Base-by-base conservation (phyloP, 2,797 vertebrate genomes). In the Darevskia nairensis region DNA sequence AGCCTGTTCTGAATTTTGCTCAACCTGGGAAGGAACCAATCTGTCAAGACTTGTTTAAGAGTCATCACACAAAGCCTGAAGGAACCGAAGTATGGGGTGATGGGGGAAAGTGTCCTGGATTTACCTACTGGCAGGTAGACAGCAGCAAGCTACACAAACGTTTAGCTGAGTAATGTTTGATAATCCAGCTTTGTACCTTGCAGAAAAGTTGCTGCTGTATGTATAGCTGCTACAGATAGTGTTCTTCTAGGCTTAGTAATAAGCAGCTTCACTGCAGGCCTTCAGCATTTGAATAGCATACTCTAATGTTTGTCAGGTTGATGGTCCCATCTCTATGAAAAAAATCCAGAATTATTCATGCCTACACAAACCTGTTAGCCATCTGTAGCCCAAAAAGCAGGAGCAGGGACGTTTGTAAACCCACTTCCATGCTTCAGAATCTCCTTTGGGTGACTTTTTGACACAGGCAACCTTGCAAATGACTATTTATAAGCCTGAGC, bases 21-120 rank as follows among this genome's bases (percentile, higher is more conserved):
- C 23, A 80, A 50, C 9, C 21, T 64, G 59, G 44, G 46, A 66
- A 85, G 0, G 50, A 25, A 17, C 0, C 0, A 8, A 7, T 4
- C 23, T 23, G 41, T 25, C 32, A 0, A 10, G 9, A 0, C 0
- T 25, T 69, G 71, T 72, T 83, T 0, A 8, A 84, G 50, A 61
- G 8, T 2, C 3, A 11, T 1, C 23, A 64, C 23, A 84, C 32
- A 32, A 87, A 88, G 39, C 55, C 29, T 29, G 50, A 88, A 89
- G 64, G 25, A 71, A 71, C 59, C 25, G 64, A 44, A 71, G 8
- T 39, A 66, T 25, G 75, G 46, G 44, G 59, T 13, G 50, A 35
- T 3, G 29, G 2, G 11, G 23, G 46, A 44, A 64, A 74, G 23
- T n/a, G 55, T 46, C 69, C 32, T 32, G 39, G 66, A 10, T 74